These are phyloP conservation scores for Rhamphomyia laevipes DNA, from an alignment of 2,888 invertebrate species.

Conservation along the genomic window DNA sequence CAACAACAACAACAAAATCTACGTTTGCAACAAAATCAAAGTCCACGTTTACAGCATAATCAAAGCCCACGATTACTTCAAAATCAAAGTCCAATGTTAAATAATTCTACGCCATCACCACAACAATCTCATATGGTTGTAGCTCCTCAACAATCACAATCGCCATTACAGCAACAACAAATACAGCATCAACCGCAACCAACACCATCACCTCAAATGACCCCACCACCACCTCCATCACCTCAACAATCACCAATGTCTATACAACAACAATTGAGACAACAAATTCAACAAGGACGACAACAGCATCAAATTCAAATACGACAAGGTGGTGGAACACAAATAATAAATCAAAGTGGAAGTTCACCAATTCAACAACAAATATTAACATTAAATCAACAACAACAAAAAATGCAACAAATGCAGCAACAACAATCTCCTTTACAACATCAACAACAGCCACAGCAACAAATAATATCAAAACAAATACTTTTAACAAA, in stretches of 20 bases:
- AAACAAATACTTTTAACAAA: conserved; percentile 23
- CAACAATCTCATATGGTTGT: conserved; percentile 28
- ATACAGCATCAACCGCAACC: conserved; percentile 7
- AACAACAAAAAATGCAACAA: conserved; percentile 17
- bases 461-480: conserved; percentile 20
- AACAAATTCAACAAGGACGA: conserved; percentile 26
- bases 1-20: conserved; percentile 30
- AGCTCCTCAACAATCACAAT: conserved; percentile 31
- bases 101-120: conserved; percentile 29
- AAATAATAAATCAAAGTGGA: conserved; percentile 4
- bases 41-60: conserved; percentile 23
- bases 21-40: conserved; percentile 25
- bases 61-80: conserved; percentile 33
- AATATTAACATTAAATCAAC: conserved; percentile 25
- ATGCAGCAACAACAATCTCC: conserved; percentile 13
- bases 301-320: conserved; percentile 20
- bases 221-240: conserved; percentile 32
- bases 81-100: conserved; percentile 30
- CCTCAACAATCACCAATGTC: conserved; percentile 23
- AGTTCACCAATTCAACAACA: conserved; percentile 28
- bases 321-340: conserved; percentile 6
- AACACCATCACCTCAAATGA: conserved; percentile 34
- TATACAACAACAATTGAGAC: conserved; percentile 28
- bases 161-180: conserved; percentile 14
- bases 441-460: conserved; percentile 21